Percentiles rank a stretch among this genome's conserved stretches.
Evolutionary conservation across 2,888 invertebrate genomes (phyloP).

Genomic region (Hylaea fasciaria): DNA sequence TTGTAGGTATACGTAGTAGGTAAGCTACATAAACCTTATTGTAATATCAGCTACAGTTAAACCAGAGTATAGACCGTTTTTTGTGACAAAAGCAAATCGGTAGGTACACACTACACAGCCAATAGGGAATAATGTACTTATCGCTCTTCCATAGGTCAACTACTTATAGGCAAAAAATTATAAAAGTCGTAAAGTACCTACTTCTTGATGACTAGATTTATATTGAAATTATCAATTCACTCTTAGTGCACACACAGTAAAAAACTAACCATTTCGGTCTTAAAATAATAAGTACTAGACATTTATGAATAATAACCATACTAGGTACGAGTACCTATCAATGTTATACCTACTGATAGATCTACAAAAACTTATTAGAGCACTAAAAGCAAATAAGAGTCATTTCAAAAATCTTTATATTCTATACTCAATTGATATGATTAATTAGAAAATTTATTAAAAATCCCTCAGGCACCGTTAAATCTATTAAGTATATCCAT

Average conservation of each 20-base stretch:
- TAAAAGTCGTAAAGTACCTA: constrained; percentile 13
- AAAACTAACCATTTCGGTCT: not conserved
- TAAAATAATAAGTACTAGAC: no score
- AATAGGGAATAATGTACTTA: not conserved
- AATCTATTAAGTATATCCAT: not conserved
- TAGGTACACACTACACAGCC: constrained; percentile 1
- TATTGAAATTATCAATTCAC: constrained; percentile 14
- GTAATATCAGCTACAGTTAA: no score
- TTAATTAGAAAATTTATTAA: not conserved
- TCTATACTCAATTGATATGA: not conserved
- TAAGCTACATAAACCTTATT: no score
- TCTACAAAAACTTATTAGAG: not conserved
- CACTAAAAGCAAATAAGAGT: constrained; percentile 5
- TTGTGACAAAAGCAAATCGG: no score
- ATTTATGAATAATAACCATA: no score
- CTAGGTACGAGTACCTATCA: no score
- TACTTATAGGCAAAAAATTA: constrained; percentile 8
- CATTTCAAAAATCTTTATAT: constrained; percentile 16
- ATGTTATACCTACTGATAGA: not conserved
- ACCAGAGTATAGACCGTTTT: no score
- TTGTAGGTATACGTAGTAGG: no score
- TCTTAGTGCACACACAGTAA: not conserved
- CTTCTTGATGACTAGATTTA: constrained; percentile 26
- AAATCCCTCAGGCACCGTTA: not conserved
- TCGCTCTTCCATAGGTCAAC: not conserved